A percentile compares a stretch with the other conserved stretches of the same genome.
These are phyloP conservation scores for Antheraea yamamai DNA, from an alignment of 2,888 invertebrate species.

Conservation along the genomic window DNA sequence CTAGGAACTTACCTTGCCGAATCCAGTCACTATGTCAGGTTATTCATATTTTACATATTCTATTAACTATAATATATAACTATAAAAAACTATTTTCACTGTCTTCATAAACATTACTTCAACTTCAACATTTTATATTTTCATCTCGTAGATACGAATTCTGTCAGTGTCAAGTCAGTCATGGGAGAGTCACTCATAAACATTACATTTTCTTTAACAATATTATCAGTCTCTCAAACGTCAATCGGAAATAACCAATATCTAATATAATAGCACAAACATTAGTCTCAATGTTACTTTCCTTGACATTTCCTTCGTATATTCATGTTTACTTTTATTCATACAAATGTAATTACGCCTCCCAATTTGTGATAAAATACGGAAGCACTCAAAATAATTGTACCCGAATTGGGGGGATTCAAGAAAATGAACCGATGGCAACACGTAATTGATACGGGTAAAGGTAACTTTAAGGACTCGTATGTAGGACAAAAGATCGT, in stretches of 20 bases:
- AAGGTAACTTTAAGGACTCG: background rate
- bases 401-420: constrained; percentile 25
- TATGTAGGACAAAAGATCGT: background rate
- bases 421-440: constrained; percentile 19
- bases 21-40: too few species aligned
- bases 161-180: too few species aligned
- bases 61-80: too few species aligned
- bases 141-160: too few species aligned
- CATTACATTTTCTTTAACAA: too few species aligned
- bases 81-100: too few species aligned
- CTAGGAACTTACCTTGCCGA: too few species aligned
- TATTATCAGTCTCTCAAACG: too few species aligned
- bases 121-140: too few species aligned
- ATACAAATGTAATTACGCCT: constrained; percentile 7
- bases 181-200: too few species aligned
- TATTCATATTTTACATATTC: too few species aligned
- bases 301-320: background rate
- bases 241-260: background rate
- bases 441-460: background rate
- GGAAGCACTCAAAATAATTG: constrained; percentile 28
- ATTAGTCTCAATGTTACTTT: background rate
- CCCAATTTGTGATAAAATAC: constrained; percentile 7
- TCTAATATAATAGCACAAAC: background rate
- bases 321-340: constrained; percentile 7
- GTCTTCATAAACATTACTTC: too few species aligned